Evolutionary conservation across 2,113 vertebrate genomes (phyloP).

Genomic region (Leptobrachium ailaonicum): DNA sequence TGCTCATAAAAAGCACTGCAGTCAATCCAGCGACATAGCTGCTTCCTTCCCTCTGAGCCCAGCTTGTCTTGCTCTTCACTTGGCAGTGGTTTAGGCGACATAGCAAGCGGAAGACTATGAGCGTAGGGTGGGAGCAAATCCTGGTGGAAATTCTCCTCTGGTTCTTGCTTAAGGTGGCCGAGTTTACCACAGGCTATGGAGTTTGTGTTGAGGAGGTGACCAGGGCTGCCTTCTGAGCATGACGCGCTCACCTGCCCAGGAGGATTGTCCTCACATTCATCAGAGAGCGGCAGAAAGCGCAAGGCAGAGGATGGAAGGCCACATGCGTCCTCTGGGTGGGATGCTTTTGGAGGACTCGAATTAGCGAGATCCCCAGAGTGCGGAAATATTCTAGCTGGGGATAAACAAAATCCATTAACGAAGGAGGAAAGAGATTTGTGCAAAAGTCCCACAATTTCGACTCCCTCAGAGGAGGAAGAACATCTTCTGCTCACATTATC

Average conservation of each 20-base stretch:
- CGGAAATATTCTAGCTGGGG: conserved; percentile 71
- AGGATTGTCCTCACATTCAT: conserved; percentile 70
- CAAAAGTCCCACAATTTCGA: conserved; percentile 81
- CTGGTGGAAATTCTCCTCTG: conserved; percentile 82
- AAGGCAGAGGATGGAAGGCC: conserved; percentile 75
- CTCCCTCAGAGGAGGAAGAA: conserved; percentile 70
- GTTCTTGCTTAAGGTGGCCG: conserved; percentile 88
- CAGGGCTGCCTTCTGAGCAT: conserved; percentile 61
- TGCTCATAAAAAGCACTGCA: conserved; percentile 92
- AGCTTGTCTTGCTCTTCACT: conserved; percentile 61
- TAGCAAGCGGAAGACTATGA: conserved; percentile 71
- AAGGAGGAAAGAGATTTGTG: conserved; percentile 84
- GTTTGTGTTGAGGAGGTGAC: conserved; percentile 63
- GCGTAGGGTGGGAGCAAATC: conserved; percentile 89
- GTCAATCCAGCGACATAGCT: conserved; percentile 96
- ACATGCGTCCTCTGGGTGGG: conserved; percentile 74
- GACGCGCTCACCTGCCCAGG: conserved; percentile 79
- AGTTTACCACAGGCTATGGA: conserved; percentile 70
- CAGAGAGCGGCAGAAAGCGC: conserved; percentile 76
- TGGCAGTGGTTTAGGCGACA: conserved; percentile 70
- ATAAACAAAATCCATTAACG: conserved; percentile 76
- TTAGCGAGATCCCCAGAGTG: conserved; percentile 67
- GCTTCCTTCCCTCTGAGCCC: conserved; percentile 72
- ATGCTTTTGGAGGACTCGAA: conserved; percentile 69
- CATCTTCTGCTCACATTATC: conserved; percentile 79